These are phyloP conservation scores for Scytalopus superciliaris DNA, from an alignment of 2,113 vertebrate species.

Conservation along the genomic window DNA sequence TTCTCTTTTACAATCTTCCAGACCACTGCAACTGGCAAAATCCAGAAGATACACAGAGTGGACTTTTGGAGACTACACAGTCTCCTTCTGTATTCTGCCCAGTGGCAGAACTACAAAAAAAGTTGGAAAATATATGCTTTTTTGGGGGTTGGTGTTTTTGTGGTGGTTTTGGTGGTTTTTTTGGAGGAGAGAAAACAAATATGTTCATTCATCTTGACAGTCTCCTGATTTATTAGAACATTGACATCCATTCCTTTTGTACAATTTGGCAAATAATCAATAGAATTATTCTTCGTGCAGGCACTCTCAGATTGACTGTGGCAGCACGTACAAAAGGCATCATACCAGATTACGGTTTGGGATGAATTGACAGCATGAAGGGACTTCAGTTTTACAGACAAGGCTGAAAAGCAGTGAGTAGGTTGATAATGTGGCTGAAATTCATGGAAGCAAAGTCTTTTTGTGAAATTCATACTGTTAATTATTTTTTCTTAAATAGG, in stretches of 20 bases:
- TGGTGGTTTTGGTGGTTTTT: neutral
- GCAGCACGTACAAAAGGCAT: constrained; percentile 46
- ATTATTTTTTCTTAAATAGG: neutral
- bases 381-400: constrained; percentile 16
- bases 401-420: neutral
- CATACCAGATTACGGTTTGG: constrained; percentile 22
- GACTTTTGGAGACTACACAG: neutral
- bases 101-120: constrained; percentile 26
- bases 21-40: neutral
- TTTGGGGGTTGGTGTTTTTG: neutral
- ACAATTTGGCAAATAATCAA: constrained; percentile 74
- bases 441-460: neutral
- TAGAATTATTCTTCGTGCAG: constrained; percentile 37
- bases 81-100: neutral
- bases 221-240: constrained; percentile 75
- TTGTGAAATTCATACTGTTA: neutral
- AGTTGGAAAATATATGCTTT: constrained; percentile 31
- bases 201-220: constrained; percentile 70
- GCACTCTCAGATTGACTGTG: neutral
- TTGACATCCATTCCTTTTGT: constrained; percentile 64
- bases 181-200: constrained; percentile 34
- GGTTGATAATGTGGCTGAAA: neutral
- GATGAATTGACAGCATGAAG: neutral
- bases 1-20: neutral
- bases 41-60: neutral